phyloP scores from a whole-genome alignment of 2,113 vertebrate genomes.

The Noctilio leporinus region DNA sequence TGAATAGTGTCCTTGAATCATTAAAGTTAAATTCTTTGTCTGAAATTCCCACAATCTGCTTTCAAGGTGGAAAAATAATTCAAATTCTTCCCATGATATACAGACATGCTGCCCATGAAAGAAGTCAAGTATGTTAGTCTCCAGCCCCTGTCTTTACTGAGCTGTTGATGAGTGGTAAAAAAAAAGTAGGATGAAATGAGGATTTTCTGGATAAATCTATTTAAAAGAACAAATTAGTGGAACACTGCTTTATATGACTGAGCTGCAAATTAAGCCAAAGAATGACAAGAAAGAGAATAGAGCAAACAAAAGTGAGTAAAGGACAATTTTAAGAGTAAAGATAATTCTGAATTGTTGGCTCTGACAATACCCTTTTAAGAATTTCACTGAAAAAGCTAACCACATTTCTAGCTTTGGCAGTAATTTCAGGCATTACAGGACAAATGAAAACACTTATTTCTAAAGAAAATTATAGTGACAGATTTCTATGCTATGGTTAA shows the following conservation, averaged over 20 bases:
- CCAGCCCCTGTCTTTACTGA: background rate
- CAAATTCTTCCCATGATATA: background rate
- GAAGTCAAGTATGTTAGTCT: background rate
- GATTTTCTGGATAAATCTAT: background rate
- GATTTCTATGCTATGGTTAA: constrained; percentile 27
- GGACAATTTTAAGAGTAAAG: constrained; percentile 26
- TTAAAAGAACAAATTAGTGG: background rate
- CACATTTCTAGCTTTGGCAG: constrained; percentile 48
- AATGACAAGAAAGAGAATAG: background rate
- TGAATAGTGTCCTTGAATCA: background rate
- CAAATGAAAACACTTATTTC: constrained; percentile 66
- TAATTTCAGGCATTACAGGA: constrained; percentile 58
- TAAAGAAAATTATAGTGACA: constrained; percentile 53
- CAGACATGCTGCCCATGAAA: background rate
- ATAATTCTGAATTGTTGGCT: constrained; percentile 59
- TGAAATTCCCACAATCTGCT: background rate
- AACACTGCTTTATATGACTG: background rate
- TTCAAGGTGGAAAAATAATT: constrained; percentile 20
- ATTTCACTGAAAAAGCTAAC: constrained; percentile 75
- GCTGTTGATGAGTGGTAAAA: background rate
- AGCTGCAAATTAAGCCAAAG: background rate
- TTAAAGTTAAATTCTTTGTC: background rate
- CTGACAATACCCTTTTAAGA: constrained; percentile 63
- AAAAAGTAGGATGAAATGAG: background rate
- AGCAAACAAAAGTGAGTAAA: constrained; percentile 11